Base-by-base conservation (phyloP, 2,888 invertebrate species). In the Caradrina clavipalpis region DNA sequence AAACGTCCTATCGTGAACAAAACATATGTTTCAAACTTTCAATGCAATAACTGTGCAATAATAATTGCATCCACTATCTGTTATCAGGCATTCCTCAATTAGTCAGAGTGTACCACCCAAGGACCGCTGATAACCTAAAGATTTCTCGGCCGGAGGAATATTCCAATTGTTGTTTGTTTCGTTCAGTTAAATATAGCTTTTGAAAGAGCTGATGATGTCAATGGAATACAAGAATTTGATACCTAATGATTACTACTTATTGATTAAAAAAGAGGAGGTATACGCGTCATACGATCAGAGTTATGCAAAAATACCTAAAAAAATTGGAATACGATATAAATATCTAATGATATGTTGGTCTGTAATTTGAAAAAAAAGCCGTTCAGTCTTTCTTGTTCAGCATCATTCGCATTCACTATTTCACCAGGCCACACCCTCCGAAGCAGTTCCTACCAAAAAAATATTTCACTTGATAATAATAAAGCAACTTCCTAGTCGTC, bases 81-180 rank as follows among this genome's bases (percentile, higher is more conserved):
- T 75, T 80, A 78, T 70, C 77, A 76, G 63, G 50, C 60, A 60
- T 59, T 76, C 47, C 35, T 66, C 81, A 70, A 70, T 80, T 69
- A 76, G 77, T 61, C 69, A 73, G 68, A 19, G 51, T 39, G 55
- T 50, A 78, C 77, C 77, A 78, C 77, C 53, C 70, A 87, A 87
- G 90, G 91, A 78, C 86, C 76, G 51, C 11, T 31, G 90, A 91
- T 91, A 91, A 91, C 91, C 89, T 82, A 53, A 74, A 86, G 89
- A 89, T 90, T 88, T 89, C 84, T 85, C 86, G 90, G 89, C 76
- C 90, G 85, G 58, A 86, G 92, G 90, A 92, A 92, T 90, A 89
- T 91, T 90, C 85, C 88, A 70, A 72, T 69, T 80, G 79, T 84
- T 82, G 58, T 58, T 60, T 68, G 60, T 77, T 66, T 66, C 59